A percentile compares a stretch with the other conserved stretches of the same genome.
phyloP scores from a whole-genome alignment of 2,888 invertebrate species.

The Orthosia incerta region DNA sequence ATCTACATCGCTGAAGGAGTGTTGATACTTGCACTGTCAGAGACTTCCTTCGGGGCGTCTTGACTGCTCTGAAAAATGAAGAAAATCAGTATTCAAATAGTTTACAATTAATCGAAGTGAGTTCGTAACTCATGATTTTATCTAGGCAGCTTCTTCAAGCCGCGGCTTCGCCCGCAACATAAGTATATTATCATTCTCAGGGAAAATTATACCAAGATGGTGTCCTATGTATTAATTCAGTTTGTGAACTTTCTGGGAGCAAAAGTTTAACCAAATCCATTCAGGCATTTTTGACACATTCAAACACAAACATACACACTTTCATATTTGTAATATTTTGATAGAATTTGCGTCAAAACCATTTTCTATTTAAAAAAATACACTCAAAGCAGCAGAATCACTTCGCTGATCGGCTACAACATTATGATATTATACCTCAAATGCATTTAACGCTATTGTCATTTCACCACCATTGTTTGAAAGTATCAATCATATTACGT shows the following conservation, averaged over 20 bases:
- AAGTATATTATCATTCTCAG: no score
- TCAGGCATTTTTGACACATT: no score
- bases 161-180: no score
- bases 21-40: constrained; percentile 65
- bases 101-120: no score
- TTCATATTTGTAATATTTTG: no score
- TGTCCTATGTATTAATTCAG: no score
- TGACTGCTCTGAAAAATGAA: background rate
- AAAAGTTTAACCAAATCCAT: no score
- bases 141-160: no score
- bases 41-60: accelerated
- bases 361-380: background rate
- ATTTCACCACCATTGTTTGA: constrained; percentile 38
- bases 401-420: background rate
- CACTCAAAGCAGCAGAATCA: background rate
- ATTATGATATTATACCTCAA: constrained; percentile 16
- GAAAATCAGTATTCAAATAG: no score
- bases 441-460: constrained; percentile 29
- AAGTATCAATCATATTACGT: constrained; percentile 65
- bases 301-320: no score
- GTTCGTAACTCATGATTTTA: background rate
- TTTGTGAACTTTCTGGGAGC: no score
- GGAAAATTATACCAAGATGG: no score
- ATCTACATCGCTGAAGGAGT: constrained; percentile 27
- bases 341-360: background rate